Evolutionary conservation across 1,140 invertebrate genomes (phyloP).

Genomic region (Lucilia cuprina): DNA sequence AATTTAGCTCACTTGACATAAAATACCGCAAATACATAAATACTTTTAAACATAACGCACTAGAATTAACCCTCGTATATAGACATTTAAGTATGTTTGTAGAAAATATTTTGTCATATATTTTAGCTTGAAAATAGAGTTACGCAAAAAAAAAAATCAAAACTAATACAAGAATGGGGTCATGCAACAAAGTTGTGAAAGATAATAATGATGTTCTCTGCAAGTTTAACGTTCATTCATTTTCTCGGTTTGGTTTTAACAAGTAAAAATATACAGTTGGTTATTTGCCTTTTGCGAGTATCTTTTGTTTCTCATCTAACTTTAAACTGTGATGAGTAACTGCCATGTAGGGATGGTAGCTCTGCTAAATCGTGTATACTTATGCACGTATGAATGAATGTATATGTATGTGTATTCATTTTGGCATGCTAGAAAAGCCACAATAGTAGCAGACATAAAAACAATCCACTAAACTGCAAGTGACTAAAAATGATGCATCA

Average conservation of each 20-base stretch:
- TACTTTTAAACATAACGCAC: no score
- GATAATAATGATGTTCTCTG: neutral
- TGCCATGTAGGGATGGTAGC: neutral
- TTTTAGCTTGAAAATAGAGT: neutral
- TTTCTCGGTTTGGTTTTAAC: neutral
- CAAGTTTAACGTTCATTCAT: neutral
- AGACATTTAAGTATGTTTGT: neutral
- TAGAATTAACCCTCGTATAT: no score
- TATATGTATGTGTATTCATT: neutral
- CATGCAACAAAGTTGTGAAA: slow-evolving; percentile 9
- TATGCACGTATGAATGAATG: no score
- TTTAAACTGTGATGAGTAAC: neutral
- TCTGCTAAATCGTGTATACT: neutral
- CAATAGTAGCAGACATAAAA: neutral
- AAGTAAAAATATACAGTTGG: neutral
- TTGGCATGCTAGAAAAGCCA: no score
- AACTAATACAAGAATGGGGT: neutral
- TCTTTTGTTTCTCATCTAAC: neutral
- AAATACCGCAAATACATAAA: no score
- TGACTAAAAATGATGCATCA: neutral
- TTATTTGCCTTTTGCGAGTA: neutral
- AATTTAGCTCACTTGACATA: no score
- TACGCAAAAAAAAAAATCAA: neutral
- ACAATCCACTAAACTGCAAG: neutral
- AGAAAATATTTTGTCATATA: neutral